Evolutionary conservation across 2,113 vertebrate species (phyloP).

Genomic region (Nannospalax galili): DNA sequence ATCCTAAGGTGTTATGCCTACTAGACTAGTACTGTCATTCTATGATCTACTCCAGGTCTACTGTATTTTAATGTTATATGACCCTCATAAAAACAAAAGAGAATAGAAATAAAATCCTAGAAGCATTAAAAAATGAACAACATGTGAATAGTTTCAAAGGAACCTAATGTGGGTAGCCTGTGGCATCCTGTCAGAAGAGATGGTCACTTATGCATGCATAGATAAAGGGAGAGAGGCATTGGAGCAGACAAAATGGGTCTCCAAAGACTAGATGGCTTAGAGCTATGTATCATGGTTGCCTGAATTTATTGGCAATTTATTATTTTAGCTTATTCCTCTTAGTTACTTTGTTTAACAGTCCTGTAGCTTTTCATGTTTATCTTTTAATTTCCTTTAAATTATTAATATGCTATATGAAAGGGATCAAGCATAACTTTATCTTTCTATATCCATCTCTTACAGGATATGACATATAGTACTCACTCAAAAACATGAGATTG

Average conservation of each 20-base stretch:
- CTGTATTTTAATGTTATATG: background rate
- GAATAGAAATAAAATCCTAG: background rate
- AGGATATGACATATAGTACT: background rate
- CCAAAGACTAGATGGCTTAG: rapidly evolving
- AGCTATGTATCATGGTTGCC: background rate
- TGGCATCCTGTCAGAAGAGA: background rate
- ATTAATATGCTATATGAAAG: background rate
- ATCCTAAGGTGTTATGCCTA: background rate
- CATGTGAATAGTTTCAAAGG: background rate
- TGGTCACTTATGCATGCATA: background rate
- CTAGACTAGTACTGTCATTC: background rate
- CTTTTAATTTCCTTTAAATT: constrained; percentile 60
- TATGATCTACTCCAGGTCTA: background rate
- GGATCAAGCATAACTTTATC: constrained; percentile 17
- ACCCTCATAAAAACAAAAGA: background rate
- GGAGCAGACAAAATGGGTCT: background rate
- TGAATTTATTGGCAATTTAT: constrained; percentile 6
- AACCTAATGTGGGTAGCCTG: background rate
- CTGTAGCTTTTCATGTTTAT: background rate
- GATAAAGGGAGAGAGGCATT: background rate
- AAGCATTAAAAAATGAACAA: background rate
- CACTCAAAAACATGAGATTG: background rate
- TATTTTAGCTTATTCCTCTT: background rate
- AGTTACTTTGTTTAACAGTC: constrained; percentile 10
- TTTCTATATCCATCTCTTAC: background rate